Evolutionary conservation across 2,888 invertebrate genomes (phyloP).

Genomic region (Luffia ferchaultella): DNA sequence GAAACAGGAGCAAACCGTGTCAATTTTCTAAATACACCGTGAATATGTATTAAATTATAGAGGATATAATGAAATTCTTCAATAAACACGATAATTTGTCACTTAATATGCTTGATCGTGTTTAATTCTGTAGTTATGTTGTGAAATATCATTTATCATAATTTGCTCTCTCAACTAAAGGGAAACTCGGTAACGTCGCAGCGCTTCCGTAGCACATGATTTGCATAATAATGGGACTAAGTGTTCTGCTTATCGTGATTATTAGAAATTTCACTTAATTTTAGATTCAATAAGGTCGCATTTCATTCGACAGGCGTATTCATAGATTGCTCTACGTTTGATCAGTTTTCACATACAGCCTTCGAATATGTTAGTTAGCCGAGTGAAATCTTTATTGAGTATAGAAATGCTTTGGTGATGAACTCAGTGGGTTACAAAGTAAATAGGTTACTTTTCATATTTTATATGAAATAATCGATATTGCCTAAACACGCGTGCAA

Average conservation of each 20-base stretch:
- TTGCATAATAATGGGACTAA: conserved; percentile 55
- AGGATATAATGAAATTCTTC: too few species aligned
- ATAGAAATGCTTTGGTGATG: too few species aligned
- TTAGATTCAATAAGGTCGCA: conserved; percentile 21
- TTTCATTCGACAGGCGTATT: conserved; percentile 23
- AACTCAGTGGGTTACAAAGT: too few species aligned
- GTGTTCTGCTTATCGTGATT: conserved; percentile 21
- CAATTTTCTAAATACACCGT: too few species aligned
- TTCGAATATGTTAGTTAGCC: conserved; percentile 36
- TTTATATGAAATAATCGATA: too few species aligned
- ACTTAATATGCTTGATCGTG: neutral
- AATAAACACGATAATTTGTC: neutral
- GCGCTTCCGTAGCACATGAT: conserved; percentile 49
- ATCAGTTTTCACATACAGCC: conserved; percentile 40
- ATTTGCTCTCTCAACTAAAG: conserved; percentile 48
- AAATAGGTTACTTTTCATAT: too few species aligned
- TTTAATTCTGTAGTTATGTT: conserved; percentile 14
- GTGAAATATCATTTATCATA: conserved; percentile 45
- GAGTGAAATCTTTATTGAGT: conserved; percentile 3
- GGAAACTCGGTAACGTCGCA: conserved; percentile 44
- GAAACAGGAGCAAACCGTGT: too few species aligned
- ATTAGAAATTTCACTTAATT: conserved; percentile 30
- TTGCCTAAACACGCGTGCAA: too few species aligned
- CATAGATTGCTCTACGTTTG: conserved; percentile 31
- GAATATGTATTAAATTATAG: too few species aligned